A percentile compares a stretch with the other conserved stretches of the same genome.
Evolutionary conservation across 2,888 invertebrate genomes (phyloP).

Genomic region (Barypeithes pellucidus): DNA sequence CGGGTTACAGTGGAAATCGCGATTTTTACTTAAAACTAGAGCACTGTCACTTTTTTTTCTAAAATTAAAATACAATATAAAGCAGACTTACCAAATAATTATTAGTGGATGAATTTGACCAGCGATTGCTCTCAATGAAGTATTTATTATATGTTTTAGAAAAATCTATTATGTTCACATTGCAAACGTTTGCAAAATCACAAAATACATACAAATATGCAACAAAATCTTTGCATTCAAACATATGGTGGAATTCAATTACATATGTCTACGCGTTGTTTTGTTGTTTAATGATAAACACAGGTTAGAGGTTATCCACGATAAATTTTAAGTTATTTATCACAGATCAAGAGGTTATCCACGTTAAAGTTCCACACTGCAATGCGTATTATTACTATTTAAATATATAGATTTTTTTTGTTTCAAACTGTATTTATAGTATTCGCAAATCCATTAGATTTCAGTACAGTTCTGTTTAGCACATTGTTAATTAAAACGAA

Average conservation of each 20-base stretch:
- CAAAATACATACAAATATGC: neutral
- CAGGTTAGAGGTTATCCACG: no score
- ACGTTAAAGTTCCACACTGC: neutral
- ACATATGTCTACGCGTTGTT: no score
- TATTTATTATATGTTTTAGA: neutral
- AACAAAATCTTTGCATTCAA: no score
- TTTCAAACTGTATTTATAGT: neutral
- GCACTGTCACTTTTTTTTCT: neutral
- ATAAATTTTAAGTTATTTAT: neutral
- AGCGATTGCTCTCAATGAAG: no score
- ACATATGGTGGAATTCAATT: no score
- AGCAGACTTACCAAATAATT: neutral
- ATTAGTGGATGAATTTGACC: no score
- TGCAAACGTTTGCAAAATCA: neutral
- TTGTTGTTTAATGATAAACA: no score
- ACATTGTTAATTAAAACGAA: no score
- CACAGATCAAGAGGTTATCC: conserved; percentile 2
- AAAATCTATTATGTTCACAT: neutral
- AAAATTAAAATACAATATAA: neutral
- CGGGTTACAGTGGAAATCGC: neutral
- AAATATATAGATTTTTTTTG: no score
- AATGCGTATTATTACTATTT: no score
- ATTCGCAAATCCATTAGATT: neutral
- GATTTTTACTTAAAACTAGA: neutral
- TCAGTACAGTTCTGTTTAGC: neutral